Base-by-base conservation (phyloP, 2,113 vertebrate species). In the Rhinolophus ferrumequinum region DNA sequence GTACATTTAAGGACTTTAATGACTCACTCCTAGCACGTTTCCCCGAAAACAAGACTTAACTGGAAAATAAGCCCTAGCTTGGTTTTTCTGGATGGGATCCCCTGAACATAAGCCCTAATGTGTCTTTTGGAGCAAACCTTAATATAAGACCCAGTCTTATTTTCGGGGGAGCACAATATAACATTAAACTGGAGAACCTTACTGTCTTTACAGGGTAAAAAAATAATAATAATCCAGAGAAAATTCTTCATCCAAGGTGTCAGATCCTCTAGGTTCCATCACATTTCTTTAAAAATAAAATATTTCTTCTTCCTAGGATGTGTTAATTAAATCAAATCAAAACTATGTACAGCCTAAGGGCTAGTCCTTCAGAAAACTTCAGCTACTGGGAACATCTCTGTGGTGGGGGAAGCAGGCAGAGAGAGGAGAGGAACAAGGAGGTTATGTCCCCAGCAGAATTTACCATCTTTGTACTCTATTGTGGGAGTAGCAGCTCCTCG, bases 251-350 rank as follows among this genome's bases (percentile, higher is more conserved):
- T 28, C 41, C 67, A 85, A 82, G 19, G 5, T 5, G 16, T 35
- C 26, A 60, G 82, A 8, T 76, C 47, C 52, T 75, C 81, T 21
- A 35, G 64, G 84, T 26, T 54, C 44, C 77, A 56, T 26, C 52
- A 81, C 33, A 81, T 41, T 66, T 88, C 41, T 83, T 62, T 60
- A 73, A 52, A 87, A 62, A 69, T 1, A 73, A 50, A 87, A 33
- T 67, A 75, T 72, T 50, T 93, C 91, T 96, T 94, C 75, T 62
- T 77, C 62, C 91, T 79, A 81, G 35, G 67, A 83, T 33, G 12
- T 24, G 62, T 89, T 70, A 77, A 79, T 60, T 16, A 87, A 89
- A 95, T 93, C 89, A 88, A 1, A 14, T 96, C 21, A 66, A 30
- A 98, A 96, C 72, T 28, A 90, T 7, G 41, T 56, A 83, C 56